phyloP scores from a whole-genome alignment of 1,140 invertebrate genomes.

The Spodoptera frugiperda region DNA sequence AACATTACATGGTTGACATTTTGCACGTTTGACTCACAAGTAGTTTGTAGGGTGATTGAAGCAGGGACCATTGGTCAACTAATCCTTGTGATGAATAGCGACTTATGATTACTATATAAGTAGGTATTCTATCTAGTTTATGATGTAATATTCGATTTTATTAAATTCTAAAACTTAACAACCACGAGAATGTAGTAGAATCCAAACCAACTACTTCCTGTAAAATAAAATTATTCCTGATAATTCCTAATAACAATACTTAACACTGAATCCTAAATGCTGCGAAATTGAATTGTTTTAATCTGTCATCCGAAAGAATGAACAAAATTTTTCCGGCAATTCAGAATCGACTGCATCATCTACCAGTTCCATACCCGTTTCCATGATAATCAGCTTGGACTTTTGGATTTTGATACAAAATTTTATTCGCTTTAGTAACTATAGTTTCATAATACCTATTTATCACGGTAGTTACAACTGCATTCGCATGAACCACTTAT shows the following conservation, averaged over 20 bases:
- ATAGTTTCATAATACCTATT: constrained; percentile 57
- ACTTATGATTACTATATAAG: constrained; percentile 30
- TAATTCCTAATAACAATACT: constrained; percentile 15
- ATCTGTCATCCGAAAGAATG: constrained; percentile 45
- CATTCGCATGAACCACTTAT: constrained; percentile 81
- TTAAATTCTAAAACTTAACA: constrained; percentile 19
- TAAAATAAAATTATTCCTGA: constrained; percentile 30
- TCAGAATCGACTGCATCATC: constrained; percentile 46
- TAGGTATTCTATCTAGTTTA: constrained; percentile 29
- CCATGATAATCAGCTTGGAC: constrained; percentile 47
- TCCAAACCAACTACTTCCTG: constrained; percentile 30
- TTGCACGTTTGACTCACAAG: constrained; percentile 78
- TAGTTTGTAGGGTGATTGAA: constrained; percentile 58
- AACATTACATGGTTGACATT: constrained; percentile 60
- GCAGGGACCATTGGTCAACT: constrained; percentile 44
- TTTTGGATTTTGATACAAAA: constrained; percentile 46
- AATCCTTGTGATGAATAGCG: constrained; percentile 29
- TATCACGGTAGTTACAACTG: constrained; percentile 79
- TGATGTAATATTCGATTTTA: constrained; percentile 41
- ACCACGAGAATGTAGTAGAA: constrained; percentile 15
- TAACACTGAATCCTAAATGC: constrained; percentile 45
- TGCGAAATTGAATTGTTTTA: constrained; percentile 85
- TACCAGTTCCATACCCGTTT: constrained; percentile 44
- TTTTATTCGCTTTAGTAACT: constrained; percentile 58
- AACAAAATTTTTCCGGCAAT: constrained; percentile 34